Evolutionary conservation across 2,888 invertebrate genomes (phyloP).

Genomic region (Synanthedon tipuliformis): DNA sequence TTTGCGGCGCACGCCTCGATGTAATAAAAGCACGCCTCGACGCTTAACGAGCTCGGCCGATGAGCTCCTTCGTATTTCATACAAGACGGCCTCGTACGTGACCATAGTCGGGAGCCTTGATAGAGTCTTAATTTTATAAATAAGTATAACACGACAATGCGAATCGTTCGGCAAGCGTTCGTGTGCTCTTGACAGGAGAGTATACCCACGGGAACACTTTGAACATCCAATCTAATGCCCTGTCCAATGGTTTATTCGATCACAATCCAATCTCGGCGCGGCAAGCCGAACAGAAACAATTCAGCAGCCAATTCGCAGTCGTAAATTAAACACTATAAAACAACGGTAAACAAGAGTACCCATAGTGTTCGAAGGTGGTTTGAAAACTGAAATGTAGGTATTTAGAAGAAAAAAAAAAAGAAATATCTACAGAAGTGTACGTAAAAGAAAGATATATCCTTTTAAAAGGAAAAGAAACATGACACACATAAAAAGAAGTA

Average conservation of each 20-base stretch:
- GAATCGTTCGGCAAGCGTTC: not conserved
- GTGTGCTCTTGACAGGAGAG: not conserved
- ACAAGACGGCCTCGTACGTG: constrained; percentile 61
- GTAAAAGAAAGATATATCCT: no score
- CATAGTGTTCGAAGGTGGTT: not conserved
- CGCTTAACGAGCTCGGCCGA: constrained; percentile 66
- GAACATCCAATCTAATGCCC: not conserved
- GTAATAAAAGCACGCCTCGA: constrained; percentile 68
- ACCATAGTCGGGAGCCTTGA: constrained; percentile 25
- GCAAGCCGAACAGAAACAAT: not conserved
- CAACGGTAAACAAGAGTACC: not conserved
- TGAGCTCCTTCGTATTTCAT: constrained; percentile 67
- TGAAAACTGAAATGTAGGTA: not conserved
- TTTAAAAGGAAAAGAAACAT: no score
- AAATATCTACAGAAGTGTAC: no score
- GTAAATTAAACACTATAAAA: not conserved
- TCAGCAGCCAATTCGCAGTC: not conserved
- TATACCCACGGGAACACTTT: not conserved
- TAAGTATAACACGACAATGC: not conserved
- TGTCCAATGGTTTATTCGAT: not conserved
- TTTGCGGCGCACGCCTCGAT: constrained; percentile 51
- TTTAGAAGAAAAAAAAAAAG: no score
- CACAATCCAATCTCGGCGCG: not conserved
- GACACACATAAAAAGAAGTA: no score
- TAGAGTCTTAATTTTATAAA: not conserved